Conservation (phyloP, 2,888 invertebrate genomes). For the Tethea ocularis region DNA sequence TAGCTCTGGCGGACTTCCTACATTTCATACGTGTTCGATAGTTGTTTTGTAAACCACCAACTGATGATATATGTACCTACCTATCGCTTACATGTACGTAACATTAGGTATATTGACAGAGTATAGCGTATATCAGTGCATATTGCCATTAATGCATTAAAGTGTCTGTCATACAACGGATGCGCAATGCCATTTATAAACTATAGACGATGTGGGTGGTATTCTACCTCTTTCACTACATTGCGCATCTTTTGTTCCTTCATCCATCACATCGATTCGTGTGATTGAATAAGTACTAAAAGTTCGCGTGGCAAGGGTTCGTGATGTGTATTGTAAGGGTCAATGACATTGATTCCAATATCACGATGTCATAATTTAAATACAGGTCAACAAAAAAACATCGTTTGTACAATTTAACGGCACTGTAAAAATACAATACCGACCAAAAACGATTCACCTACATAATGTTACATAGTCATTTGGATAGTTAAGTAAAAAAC, state of each 20-base stretch:
- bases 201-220: conserved; percentile 70
- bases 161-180: conserved; percentile 67
- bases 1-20: neutral
- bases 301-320: neutral
- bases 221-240: conserved; percentile 42
- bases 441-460: neutral
- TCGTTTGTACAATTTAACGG: neutral
- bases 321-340: neutral
- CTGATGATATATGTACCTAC: neutral
- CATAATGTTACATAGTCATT: neutral
- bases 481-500: neutral
- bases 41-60: conserved; percentile 3
- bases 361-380: neutral
- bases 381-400: neutral
- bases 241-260: conserved; percentile 16
- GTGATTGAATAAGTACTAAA: neutral
- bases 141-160: conserved; percentile 61
- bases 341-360: conserved; percentile 2
- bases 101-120: conserved; percentile 13
- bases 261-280: conserved; percentile 12
- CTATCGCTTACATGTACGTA: neutral
- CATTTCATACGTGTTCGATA: neutral
- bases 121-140: conserved; percentile 31
- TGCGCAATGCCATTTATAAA: conserved; percentile 69
- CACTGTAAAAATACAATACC: conserved; percentile 2